These are phyloP conservation scores for Hormiphora californensis DNA, from an alignment of 37 sponge, comb jelly and placozoan genomes.

Conservation along the genomic window DNA sequence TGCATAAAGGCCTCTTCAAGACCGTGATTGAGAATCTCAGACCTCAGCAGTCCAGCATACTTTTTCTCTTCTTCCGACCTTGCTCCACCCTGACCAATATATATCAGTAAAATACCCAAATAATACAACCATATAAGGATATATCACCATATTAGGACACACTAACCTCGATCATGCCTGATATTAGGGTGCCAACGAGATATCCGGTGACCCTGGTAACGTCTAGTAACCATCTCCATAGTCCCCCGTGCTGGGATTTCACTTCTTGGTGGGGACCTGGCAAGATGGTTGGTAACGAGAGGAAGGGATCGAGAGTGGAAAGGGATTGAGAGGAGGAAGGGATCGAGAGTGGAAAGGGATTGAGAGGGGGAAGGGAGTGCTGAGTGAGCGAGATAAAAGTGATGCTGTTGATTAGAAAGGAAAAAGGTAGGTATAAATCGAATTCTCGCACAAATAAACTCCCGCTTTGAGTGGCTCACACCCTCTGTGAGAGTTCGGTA, in stretches of 20 bases:
- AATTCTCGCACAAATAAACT: too few relatives aligned
- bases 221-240: slow-evolving; percentile 50
- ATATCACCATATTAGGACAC: neutral
- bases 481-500: too few relatives aligned
- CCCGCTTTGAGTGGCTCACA: too few relatives aligned
- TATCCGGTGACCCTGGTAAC: neutral
- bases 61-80: slow-evolving; percentile 24
- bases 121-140: neutral
- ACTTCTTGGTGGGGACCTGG: slow-evolving; percentile 27
- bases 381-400: neutral
- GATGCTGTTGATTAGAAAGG: neutral
- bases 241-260: slow-evolving; percentile 25
- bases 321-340: neutral
- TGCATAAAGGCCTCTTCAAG: slow-evolving; percentile 43
- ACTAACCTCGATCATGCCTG: slow-evolving; percentile 50
- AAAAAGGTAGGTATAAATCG: too few relatives aligned
- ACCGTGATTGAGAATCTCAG: slow-evolving; percentile 15
- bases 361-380: neutral
- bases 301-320: neutral
- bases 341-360: neutral
- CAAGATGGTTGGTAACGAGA: neutral
- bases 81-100: neutral
- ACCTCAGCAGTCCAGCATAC: neutral
- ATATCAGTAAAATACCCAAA: neutral
- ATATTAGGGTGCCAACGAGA: slow-evolving; percentile 27